Conservation (phyloP, 1,140 invertebrate genomes). For the Bilobella aurantiaca region DNA sequence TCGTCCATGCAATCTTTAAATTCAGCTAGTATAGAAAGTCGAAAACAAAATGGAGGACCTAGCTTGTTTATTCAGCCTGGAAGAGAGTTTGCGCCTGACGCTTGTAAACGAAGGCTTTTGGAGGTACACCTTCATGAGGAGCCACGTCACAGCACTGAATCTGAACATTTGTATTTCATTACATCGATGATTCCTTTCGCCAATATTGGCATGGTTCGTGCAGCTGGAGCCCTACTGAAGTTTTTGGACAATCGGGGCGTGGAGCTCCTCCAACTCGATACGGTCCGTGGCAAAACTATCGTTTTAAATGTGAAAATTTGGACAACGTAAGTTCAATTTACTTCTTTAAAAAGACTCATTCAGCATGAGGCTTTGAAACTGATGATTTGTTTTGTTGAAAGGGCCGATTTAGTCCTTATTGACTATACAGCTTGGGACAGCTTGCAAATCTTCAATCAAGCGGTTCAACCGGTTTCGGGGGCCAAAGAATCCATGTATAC, state of each 20-base stretch:
- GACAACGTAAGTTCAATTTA: constrained; percentile 53
- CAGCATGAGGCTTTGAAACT: neutral
- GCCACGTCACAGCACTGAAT: constrained; percentile 47
- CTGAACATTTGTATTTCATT: constrained; percentile 52
- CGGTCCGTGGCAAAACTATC: constrained; percentile 42
- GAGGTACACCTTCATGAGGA: constrained; percentile 51
- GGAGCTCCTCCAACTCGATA: constrained; percentile 47
- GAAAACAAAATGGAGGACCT: constrained; percentile 35
- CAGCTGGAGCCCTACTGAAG: constrained; percentile 59
- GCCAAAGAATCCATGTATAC: too few relatives aligned
- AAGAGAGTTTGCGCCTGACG: constrained; percentile 51
- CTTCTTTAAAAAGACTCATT: neutral
- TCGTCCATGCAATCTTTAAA: neutral
- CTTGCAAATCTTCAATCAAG: constrained; percentile 61
- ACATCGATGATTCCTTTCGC: constrained; percentile 58
- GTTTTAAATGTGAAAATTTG: constrained; percentile 53
- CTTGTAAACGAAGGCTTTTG: constrained; percentile 51
- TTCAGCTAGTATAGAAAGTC: neutral
- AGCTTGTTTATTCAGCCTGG: constrained; percentile 47
- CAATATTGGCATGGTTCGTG: constrained; percentile 52
- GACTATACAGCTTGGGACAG: constrained; percentile 60
- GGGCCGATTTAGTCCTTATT: constrained; percentile 56
- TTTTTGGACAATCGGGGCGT: constrained; percentile 61
- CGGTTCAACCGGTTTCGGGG: constrained; percentile 62
- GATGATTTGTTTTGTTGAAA: constrained; percentile 39